Conservation (phyloP, 2,797 vertebrate genomes). For the Vultur gryphus region DNA sequence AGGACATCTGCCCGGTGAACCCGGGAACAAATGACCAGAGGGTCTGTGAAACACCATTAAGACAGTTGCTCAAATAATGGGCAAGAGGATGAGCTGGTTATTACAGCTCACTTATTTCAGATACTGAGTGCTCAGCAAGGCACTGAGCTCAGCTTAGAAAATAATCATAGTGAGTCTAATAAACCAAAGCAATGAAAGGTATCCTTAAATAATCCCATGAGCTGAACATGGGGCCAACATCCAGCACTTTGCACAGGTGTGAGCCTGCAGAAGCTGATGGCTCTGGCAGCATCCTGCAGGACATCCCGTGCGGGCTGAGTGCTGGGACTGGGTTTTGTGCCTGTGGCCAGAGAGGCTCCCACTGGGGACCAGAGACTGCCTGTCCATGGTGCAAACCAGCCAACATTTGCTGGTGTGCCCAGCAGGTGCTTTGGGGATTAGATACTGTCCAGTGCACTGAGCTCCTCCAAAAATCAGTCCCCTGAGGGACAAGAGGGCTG, state of each 20-base stretch:
- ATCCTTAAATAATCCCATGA: background rate
- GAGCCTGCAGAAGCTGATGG: background rate
- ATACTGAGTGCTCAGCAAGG: background rate
- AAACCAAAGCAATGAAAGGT: background rate
- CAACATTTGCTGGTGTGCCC: background rate
- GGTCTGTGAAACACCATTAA: background rate
- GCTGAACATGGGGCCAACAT: background rate
- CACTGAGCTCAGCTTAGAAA: background rate
- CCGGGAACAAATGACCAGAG: background rate
- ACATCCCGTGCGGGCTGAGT: rapidly evolving
- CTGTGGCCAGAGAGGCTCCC: background rate
- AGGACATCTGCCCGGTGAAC: background rate
- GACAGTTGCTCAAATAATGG: background rate
- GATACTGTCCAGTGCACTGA: background rate
- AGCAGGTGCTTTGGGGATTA: background rate
- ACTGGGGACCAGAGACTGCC: background rate
- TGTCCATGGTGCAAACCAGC: background rate
- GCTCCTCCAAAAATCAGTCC: background rate
- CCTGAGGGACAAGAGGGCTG: background rate
- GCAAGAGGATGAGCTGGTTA: background rate
- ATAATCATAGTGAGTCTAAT: background rate
- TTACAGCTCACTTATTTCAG: background rate
- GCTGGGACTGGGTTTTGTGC: rapidly evolving
- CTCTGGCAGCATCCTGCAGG: background rate
- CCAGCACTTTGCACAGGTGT: background rate